Evolutionary conservation across 2,888 invertebrate genomes (phyloP).

Genomic region (Helobdella robusta): DNA sequence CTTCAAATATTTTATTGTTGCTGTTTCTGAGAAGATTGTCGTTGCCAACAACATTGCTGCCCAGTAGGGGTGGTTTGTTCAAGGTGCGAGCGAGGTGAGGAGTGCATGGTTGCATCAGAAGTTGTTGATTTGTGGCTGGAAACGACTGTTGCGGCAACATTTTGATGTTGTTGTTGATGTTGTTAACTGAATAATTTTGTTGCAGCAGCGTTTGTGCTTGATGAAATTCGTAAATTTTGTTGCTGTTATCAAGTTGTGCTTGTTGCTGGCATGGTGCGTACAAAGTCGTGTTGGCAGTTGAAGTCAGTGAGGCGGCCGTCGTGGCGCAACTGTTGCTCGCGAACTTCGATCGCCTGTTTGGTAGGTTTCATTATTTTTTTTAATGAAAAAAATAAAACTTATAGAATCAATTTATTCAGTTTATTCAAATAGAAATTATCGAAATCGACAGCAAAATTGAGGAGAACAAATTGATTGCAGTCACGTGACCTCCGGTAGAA

Average conservation of each 20-base stretch:
- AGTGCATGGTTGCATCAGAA: too few species aligned
- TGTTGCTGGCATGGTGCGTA: too few species aligned
- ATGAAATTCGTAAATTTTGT: too few species aligned
- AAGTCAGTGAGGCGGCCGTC: neutral
- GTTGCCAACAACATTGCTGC: too few species aligned
- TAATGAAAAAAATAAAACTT: neutral
- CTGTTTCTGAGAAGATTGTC: too few species aligned
- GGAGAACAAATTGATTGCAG: neutral
- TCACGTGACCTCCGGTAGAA: conserved; percentile 17
- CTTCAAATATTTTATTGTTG: conserved; percentile 5
- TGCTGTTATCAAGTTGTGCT: too few species aligned
- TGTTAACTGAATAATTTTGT: neutral
- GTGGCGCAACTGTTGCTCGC: neutral
- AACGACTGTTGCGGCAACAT: conserved; percentile 7
- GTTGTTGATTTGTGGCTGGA: neutral
- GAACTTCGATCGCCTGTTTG: neutral
- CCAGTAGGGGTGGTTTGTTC: neutral
- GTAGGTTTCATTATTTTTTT: neutral
- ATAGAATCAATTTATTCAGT: neutral
- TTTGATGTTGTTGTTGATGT: neutral
- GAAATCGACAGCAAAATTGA: neutral
- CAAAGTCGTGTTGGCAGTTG: neutral
- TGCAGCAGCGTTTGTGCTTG: too few species aligned
- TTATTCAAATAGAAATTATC: neutral
- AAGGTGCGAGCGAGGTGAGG: neutral